Base-by-base conservation (phyloP, 1,140 invertebrate species). In the Orius laevigatus region DNA sequence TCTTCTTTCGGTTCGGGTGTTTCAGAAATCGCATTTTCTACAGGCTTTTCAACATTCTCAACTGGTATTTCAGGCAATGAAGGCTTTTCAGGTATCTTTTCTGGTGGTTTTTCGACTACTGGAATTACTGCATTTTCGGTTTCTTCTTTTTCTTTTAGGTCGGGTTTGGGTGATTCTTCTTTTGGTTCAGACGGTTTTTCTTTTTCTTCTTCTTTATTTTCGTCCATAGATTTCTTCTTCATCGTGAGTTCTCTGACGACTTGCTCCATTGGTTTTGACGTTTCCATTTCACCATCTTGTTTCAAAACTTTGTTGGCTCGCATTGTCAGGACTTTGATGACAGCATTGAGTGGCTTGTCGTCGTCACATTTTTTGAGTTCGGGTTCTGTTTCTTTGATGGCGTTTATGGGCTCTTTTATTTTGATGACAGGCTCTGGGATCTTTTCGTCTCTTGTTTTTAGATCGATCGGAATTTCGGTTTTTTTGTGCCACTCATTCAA, bases 301-400 rank as follows among this genome's bases (percentile, higher is more conserved):
- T 36, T 52, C 33, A 9, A 48, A 31, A 47, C 16, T 43, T 56
- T 49, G 14, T 34, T 36, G 9, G 46, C 46, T 51, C 50, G 49
- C 15, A 35, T 20, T 2, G 55, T 53, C 20, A 56, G 39, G 46
- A 54, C 55, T 33, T 56, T 52, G 45, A 56, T 54, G n/a, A 56
- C 50, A 42, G 51, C 50, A 42, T 48, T 54, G 16, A 56, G 46
- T 5, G 53, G 50, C 25, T 54, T 54, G 4, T 20, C 38, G 19
- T 56, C 52, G 10, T 52, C 16, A 52, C 12, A 10, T 15, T 25
- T 45, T 50, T 46, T 41, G 10, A n/a, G 5, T 41, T 18, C 16
- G 39, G 9, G 14, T 40, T 36, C 12, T 14, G 32, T 47, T 41
- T 46, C 18, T 31, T 46, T 18, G 14, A 38, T 5, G 12, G 18